Base-by-base conservation (phyloP, 2,888 invertebrate genomes). In the Drosophila neoperkinsi region DNA sequence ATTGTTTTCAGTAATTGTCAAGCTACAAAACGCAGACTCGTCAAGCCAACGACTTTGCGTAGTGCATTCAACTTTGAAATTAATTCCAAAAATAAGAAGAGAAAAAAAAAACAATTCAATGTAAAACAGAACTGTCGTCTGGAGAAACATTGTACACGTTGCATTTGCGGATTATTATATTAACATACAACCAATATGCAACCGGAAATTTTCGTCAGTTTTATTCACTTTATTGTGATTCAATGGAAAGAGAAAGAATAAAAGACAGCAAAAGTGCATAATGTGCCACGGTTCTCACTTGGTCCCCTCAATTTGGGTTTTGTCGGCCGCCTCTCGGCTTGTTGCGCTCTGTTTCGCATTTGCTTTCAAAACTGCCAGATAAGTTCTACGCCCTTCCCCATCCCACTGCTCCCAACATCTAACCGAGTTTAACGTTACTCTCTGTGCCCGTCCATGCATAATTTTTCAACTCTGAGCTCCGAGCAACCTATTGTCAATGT, bases 391-490 rank as follows among this genome's bases (percentile, higher is more conserved):
- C 21, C 28, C 25, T 21, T 25, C 16, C 21, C 4, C 16, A 25
- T 5, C 18, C 21, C 28, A 28, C 9, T 56, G 5, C 38, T 21
- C n/a, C 38, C 30, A 38, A 31, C 41, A 21, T 41, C 11, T 5
- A 16, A 46, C 9, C 25, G 9, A 46, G 2, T 16, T 21, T 4
- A 25, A 25, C 25, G 25, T 25, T 46, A 16, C 34, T 79, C 80
- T 78, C 71, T 59, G 63, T 77, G 88, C 71, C 71, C 88, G 90
- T 71, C 82, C 90, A 90, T 84, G 84, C 88, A 84, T 84, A 84
- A 84, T 84, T 71, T 87, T 81, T 43, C 69, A 84, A 66, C 57
- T 57, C 60, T 55, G 59, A 58, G 61, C 41, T 63, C 52, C 11
- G 30, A 57, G 58, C 59, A 36, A 34, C 30, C 81, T 52, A 79